These are phyloP conservation scores for Eulemur rufifrons DNA, from an alignment of 2,113 vertebrate genomes.

Conservation along the genomic window DNA sequence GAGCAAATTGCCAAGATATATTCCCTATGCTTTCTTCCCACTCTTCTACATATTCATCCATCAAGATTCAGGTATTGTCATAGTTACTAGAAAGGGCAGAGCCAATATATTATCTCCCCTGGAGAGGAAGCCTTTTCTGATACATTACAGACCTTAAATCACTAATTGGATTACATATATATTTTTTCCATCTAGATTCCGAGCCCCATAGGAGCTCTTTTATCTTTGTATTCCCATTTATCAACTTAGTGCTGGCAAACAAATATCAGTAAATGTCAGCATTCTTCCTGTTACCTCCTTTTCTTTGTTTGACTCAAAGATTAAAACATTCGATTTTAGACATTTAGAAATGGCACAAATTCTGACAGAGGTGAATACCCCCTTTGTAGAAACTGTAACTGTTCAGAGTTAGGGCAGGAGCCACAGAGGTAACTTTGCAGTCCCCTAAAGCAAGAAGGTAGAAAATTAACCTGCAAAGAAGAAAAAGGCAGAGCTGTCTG, in stretches of 20 bases:
- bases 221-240: background rate
- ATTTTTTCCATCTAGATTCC: background rate
- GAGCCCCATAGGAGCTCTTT: conserved; percentile 4
- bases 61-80: background rate
- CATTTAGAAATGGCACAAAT: background rate
- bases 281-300: background rate
- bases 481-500: background rate
- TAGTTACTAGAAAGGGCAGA: background rate
- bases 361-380: background rate
- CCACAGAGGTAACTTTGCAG: background rate
- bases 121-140: conserved; percentile 19
- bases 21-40: background rate
- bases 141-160: background rate
- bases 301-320: conserved; percentile 22
- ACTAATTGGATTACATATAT: background rate
- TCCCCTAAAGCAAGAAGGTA: background rate
- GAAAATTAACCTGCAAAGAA: background rate
- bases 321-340: background rate
- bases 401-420: background rate
- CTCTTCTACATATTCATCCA: background rate
- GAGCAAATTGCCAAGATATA: conserved; percentile 1
- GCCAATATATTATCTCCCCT: background rate
- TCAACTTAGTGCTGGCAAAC: background rate
- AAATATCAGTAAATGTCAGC: conserved; percentile 16
- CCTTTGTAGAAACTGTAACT: background rate